A percentile compares a stretch with the other conserved stretches of the same genome.
Evolutionary conservation across 2,797 vertebrate genomes (phyloP).

Genomic region (Leptodactylus fallax): DNA sequence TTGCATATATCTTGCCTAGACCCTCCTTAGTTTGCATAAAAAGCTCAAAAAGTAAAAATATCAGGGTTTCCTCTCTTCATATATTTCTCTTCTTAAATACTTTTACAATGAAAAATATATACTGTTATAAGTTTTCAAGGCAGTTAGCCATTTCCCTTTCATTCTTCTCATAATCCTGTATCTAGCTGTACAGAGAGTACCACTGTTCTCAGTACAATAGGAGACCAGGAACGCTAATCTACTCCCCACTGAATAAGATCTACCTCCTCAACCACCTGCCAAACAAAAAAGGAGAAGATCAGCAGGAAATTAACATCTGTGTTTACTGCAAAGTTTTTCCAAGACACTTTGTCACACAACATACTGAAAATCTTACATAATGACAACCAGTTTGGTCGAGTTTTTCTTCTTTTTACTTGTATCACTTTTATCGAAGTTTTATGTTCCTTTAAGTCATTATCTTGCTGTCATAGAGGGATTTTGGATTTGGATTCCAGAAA

Average conservation of each 20-base stretch:
- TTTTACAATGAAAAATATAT: too few relatives aligned
- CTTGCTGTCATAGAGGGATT: neutral
- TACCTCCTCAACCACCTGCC: neutral
- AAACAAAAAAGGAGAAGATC: neutral
- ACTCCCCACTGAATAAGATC: neutral
- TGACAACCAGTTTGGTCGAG: neutral
- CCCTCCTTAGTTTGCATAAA: too few relatives aligned
- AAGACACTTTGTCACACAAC: neutral
- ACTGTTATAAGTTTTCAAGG: too few relatives aligned
- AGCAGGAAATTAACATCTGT: neutral
- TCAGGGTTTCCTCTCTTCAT: too few relatives aligned
- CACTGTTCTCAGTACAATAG: too few relatives aligned
- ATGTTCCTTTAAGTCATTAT: neutral
- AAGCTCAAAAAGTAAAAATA: too few relatives aligned
- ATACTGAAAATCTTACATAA: neutral
- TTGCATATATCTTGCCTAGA: too few relatives aligned
- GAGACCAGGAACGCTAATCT: neutral
- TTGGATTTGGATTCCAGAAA: neutral
- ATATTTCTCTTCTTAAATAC: too few relatives aligned
- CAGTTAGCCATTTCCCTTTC: too few relatives aligned
- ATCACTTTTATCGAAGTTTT: neutral
- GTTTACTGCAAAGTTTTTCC: neutral
- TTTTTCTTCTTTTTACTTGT: neutral
- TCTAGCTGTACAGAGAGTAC: too few relatives aligned
- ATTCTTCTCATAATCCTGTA: too few relatives aligned